Evolutionary conservation across 2,113 vertebrate species (phyloP).

Genomic region (Ursus arctos): DNA sequence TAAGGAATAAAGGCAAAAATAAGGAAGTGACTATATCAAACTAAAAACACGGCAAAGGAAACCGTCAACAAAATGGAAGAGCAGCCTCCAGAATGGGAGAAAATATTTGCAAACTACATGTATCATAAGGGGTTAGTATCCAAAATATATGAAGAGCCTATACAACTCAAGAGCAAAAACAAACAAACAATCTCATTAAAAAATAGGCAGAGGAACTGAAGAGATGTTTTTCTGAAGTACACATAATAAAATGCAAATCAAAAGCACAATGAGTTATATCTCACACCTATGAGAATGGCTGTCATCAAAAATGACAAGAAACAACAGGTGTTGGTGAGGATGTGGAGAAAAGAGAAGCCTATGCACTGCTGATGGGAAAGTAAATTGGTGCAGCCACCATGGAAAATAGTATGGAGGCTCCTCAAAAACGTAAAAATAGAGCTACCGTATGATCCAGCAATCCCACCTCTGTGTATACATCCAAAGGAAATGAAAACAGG

Average conservation of each 20-base stretch:
- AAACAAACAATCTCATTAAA: neutral
- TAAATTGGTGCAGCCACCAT: neutral
- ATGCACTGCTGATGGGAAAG: neutral
- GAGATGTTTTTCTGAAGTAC: neutral
- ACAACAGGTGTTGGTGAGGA: neutral
- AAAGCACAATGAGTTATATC: neutral
- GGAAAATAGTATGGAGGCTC: neutral
- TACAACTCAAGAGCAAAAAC: neutral
- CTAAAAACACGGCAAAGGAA: neutral
- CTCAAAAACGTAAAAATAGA: neutral
- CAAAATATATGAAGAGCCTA: neutral
- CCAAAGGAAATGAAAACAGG: neutral
- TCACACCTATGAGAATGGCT: neutral
- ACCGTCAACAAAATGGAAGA: neutral
- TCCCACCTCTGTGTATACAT: neutral
- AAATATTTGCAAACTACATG: constrained; percentile 12
- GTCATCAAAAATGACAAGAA: neutral
- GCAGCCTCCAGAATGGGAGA: neutral
- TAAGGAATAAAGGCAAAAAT: constrained; percentile 20
- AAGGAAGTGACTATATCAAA: neutral
- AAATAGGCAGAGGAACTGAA: neutral
- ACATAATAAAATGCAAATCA: constrained; percentile 7
- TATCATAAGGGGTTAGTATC: neutral
- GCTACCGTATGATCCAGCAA: neutral
- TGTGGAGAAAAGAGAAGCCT: neutral